phyloP scores from a whole-genome alignment of 2,113 vertebrate species.

The Ifrita kowaldi region DNA sequence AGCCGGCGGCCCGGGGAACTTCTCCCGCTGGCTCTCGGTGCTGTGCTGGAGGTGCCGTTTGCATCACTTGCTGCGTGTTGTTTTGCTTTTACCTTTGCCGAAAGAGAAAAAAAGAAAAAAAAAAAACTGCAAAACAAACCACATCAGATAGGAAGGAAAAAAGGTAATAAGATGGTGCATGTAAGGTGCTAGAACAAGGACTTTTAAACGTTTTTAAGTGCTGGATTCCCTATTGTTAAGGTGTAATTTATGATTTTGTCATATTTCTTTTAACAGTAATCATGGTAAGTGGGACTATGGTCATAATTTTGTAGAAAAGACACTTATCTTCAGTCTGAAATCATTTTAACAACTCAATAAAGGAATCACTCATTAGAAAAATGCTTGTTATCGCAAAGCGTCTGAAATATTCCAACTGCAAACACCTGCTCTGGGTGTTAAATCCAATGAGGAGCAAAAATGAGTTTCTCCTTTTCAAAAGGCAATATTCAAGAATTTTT shows the following conservation, averaged over 20 bases:
- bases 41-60: background rate
- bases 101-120: background rate
- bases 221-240: background rate
- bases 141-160: background rate
- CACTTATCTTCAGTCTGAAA: background rate
- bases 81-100: background rate
- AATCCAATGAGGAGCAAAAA: background rate
- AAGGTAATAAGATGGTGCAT: background rate
- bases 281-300: background rate
- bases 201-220: background rate
- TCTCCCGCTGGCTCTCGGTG: background rate
- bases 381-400: background rate
- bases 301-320: background rate
- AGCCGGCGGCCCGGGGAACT: background rate
- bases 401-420: background rate
- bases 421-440: background rate
- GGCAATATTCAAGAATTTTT: background rate
- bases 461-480: background rate
- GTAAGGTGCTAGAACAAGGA: background rate
- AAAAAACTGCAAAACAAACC: background rate
- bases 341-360: background rate
- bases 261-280: background rate
- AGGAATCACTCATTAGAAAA: background rate
- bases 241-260: background rate
- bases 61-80: rapidly evolving